Evolutionary conservation across 2,888 invertebrate genomes (phyloP).

Genomic region (Schrankia costaestrigalis): DNA sequence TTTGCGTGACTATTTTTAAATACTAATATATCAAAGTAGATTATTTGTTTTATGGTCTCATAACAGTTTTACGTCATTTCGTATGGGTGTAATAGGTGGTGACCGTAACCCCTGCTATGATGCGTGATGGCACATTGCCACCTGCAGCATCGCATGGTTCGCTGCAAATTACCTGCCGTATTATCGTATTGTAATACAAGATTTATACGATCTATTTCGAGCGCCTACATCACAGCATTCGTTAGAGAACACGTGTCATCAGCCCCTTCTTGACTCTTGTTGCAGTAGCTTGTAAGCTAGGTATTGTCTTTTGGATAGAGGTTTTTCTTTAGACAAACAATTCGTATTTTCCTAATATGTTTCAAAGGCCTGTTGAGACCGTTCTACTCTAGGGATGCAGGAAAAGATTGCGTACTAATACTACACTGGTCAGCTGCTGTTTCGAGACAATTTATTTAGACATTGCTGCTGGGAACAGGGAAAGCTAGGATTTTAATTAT

Average conservation of each 20-base stretch:
- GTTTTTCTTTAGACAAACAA: too few relatives aligned
- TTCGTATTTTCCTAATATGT: too few relatives aligned
- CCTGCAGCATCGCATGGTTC: constrained; percentile 34
- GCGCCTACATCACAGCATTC: constrained; percentile 58
- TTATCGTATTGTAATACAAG: constrained; percentile 36
- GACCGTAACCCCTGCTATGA: constrained; percentile 47
- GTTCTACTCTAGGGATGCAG: too few relatives aligned
- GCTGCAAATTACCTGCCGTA: constrained; percentile 59
- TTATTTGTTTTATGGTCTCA: neutral
- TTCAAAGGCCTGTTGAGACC: too few relatives aligned
- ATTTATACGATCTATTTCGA: constrained; percentile 53
- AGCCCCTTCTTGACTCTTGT: constrained; percentile 28
- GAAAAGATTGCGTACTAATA: too few relatives aligned
- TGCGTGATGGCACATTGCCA: constrained; percentile 46
- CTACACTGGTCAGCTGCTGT: too few relatives aligned
- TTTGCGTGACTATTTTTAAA: too few relatives aligned
- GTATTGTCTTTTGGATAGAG: too few relatives aligned
- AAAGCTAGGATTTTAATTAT: too few relatives aligned
- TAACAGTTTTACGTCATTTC: neutral
- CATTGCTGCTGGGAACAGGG: too few relatives aligned
- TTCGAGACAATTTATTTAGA: too few relatives aligned
- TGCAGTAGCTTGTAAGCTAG: neutral
- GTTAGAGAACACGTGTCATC: constrained; percentile 64
- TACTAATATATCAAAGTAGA: too few relatives aligned
- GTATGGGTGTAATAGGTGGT: constrained; percentile 24